Evolutionary conservation across 2,113 vertebrate species (phyloP).

Genomic region (Harpagus bidentatus): DNA sequence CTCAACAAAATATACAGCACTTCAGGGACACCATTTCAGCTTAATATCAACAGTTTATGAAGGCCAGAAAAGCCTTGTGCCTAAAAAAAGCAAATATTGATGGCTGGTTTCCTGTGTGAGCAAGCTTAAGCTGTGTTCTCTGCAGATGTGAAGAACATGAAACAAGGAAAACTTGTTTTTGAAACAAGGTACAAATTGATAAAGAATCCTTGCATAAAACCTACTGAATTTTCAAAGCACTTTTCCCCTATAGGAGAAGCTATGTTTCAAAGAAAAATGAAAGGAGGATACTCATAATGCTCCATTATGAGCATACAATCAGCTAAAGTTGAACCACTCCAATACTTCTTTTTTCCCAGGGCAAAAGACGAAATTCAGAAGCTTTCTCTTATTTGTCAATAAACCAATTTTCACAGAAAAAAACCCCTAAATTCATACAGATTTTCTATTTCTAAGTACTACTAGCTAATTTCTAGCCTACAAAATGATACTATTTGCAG

Average conservation of each 20-base stretch:
- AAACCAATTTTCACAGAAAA: background rate
- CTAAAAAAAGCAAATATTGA: constrained; percentile 14
- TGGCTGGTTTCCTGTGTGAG: constrained; percentile 29
- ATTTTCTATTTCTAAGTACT: background rate
- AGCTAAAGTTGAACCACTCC: background rate
- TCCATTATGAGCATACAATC: background rate
- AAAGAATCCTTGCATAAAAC: background rate
- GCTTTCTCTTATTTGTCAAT: background rate
- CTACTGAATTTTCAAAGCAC: background rate
- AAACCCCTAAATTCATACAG: background rate
- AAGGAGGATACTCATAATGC: background rate
- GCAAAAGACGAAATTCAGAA: background rate
- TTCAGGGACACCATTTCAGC: background rate
- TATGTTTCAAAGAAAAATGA: background rate
- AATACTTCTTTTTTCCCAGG: background rate
- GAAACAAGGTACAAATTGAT: background rate
- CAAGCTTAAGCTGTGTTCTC: background rate
- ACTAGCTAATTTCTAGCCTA: background rate
- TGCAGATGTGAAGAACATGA: constrained; percentile 24
- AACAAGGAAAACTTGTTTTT: constrained; percentile 32
- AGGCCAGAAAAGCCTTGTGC: background rate
- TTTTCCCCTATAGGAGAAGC: background rate
- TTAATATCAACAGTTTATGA: background rate
- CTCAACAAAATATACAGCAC: background rate
- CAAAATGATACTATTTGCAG: background rate